A percentile compares a stretch with the other conserved stretches of the same genome.
These are phyloP conservation scores for Colinus virginianus DNA, from an alignment of 2,113 vertebrate species.

Conservation along the genomic window DNA sequence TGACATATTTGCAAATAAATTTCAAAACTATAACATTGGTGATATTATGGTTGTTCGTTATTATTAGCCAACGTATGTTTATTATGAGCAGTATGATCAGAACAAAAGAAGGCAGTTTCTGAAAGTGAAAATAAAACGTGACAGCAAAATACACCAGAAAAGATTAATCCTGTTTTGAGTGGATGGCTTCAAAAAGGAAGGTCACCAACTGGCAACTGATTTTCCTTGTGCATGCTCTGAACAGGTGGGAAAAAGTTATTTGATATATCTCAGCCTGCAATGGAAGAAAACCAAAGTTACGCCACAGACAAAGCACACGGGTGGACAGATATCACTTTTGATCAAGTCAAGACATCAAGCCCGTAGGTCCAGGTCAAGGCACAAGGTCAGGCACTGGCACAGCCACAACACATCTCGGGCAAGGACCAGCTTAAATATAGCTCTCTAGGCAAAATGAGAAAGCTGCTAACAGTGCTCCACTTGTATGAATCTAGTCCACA, in stretches of 20 bases:
- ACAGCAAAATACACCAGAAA: background rate
- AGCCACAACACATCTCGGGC: background rate
- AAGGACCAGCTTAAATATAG: background rate
- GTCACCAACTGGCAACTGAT: background rate
- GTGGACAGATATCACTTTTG: background rate
- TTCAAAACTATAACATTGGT: constrained; percentile 41
- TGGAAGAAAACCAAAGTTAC: background rate
- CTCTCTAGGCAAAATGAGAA: background rate
- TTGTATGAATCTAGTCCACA: background rate
- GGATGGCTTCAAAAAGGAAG: background rate
- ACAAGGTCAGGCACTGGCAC: background rate
- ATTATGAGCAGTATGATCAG: background rate
- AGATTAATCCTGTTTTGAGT: background rate
- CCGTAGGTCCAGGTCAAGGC: background rate
- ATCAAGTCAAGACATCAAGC: background rate
- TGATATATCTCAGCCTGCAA: background rate
- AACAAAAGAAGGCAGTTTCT: background rate
- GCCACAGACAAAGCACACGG: background rate
- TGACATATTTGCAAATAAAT: constrained; percentile 57
- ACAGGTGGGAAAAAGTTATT: background rate
- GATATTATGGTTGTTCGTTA: background rate
- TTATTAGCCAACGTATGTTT: background rate
- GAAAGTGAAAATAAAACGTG: background rate
- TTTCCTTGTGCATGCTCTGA: background rate
- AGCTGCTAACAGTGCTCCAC: background rate